A percentile compares a stretch with the other conserved stretches of the same genome.
Conservation (phyloP, 2,888 invertebrate species). For the Agrilus biguttatus region DNA sequence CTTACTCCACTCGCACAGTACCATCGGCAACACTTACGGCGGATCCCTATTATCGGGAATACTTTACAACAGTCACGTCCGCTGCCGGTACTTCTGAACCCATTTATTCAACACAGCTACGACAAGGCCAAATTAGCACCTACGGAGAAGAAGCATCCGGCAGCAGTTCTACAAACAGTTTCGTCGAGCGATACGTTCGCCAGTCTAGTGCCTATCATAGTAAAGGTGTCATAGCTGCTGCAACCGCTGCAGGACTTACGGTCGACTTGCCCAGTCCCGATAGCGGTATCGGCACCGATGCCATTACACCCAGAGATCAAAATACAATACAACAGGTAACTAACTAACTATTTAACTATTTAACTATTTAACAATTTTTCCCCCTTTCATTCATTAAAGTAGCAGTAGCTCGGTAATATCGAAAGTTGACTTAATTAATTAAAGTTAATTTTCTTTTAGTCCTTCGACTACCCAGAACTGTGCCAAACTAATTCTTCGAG, state of each 20-base stretch:
- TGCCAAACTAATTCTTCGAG: constrained; percentile 43
- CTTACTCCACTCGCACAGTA: constrained; percentile 27
- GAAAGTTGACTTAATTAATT: constrained; percentile 5
- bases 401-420: too few relatives aligned
- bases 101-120: constrained; percentile 26
- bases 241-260: constrained; percentile 67
- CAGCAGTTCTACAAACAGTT: constrained; percentile 45
- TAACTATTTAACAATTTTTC: too few relatives aligned
- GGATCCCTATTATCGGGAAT: constrained; percentile 70
- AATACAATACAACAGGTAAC: constrained; percentile 80
- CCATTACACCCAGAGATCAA: constrained; percentile 82
- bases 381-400: neutral
- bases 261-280: constrained; percentile 92
- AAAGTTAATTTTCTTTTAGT: constrained; percentile 40
- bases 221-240: constrained; percentile 57
- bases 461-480: constrained; percentile 85
- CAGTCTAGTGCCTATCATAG: constrained; percentile 52
- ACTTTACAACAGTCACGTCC: constrained; percentile 47
- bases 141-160: constrained; percentile 37
- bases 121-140: constrained; percentile 40
- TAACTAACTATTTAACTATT: too few relatives aligned
- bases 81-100: constrained; percentile 43
- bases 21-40: constrained; percentile 44
- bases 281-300: constrained; percentile 89
- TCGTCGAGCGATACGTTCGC: constrained; percentile 54